phyloP scores from a whole-genome alignment of 2,113 vertebrate species.

The Desmodus rotundus region DNA sequence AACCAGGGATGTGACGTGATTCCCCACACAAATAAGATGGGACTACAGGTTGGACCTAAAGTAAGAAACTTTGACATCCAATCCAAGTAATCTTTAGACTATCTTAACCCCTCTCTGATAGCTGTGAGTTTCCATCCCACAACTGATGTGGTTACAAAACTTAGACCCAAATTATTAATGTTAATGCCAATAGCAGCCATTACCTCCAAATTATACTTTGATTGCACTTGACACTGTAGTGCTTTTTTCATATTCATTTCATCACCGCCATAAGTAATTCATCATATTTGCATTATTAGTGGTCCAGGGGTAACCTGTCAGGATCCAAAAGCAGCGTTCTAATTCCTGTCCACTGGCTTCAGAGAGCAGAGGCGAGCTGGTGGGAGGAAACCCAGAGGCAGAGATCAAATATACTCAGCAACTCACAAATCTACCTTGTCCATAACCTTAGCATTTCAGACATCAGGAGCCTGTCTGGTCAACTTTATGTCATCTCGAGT shows the following conservation, averaged over 20 bases:
- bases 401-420: neutral
- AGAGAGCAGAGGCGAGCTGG: neutral
- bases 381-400: neutral
- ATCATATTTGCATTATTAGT: conserved; percentile 65
- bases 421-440: neutral
- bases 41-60: neutral
- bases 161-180: conserved; percentile 59
- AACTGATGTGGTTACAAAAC: conserved; percentile 55
- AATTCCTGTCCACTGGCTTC: neutral
- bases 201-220: conserved; percentile 64
- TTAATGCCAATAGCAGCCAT: conserved; percentile 13
- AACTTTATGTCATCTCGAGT: neutral
- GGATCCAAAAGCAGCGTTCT: conserved; percentile 56
- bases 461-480: neutral
- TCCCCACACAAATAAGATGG: neutral
- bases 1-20: neutral
- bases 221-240: conserved; percentile 63
- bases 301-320: conserved; percentile 49
- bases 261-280: conserved; percentile 71
- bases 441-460: neutral
- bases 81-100: neutral
- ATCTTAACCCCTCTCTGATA: neutral
- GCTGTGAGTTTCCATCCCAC: conserved; percentile 37
- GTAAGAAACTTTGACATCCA: neutral
- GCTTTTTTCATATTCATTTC: conserved; percentile 69